Percentiles rank a stretch among this genome's conserved stretches.
Evolutionary conservation across 2,113 vertebrate species (phyloP).

Genomic region (Ancistrus triradiatus): DNA sequence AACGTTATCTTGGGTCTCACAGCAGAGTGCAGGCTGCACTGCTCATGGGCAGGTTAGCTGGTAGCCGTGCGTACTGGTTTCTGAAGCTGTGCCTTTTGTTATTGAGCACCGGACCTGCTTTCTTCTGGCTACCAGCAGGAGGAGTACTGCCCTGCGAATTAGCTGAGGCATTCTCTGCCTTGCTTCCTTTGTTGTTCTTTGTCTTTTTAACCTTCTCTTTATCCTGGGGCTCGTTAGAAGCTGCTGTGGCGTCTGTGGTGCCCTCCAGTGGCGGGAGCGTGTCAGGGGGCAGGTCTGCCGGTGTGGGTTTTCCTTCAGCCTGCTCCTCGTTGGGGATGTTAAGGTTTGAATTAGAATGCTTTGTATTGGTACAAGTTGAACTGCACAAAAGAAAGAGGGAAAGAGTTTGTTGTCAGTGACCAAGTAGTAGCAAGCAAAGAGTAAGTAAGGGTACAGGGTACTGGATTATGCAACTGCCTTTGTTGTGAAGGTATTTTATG

Average conservation of each 20-base stretch:
- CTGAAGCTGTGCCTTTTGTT: slow-evolving; percentile 61
- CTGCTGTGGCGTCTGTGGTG: slow-evolving; percentile 37
- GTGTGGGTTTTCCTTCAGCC: slow-evolving; percentile 56
- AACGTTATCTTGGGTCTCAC: slow-evolving; percentile 40
- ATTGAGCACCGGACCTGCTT: slow-evolving; percentile 47
- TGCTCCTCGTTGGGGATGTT: slow-evolving; percentile 55
- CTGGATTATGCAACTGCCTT: too few relatives aligned
- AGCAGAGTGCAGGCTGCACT: slow-evolving; percentile 62
- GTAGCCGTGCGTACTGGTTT: slow-evolving; percentile 61
- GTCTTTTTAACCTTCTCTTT: slow-evolving; percentile 62
- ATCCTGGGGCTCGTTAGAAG: slow-evolving; percentile 48
- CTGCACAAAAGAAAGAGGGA: slow-evolving; percentile 40
- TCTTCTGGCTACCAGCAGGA: slow-evolving; percentile 47
- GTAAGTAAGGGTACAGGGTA: too few relatives aligned
- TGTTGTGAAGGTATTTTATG: too few relatives aligned
- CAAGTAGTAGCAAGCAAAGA: neutral
- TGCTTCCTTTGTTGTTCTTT: slow-evolving; percentile 61
- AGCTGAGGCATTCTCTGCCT: slow-evolving; percentile 43
- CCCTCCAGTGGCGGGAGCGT: slow-evolving; percentile 50
- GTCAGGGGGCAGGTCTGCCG: slow-evolving; percentile 52
- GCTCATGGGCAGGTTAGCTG: slow-evolving; percentile 59
- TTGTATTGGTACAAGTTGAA: slow-evolving; percentile 57
- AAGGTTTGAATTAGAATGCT: slow-evolving; percentile 58
- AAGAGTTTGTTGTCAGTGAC: neutral
- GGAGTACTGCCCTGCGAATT: slow-evolving; percentile 40